These are phyloP conservation scores for Bucorvus abyssinicus DNA, from an alignment of 2,797 vertebrate species.

Conservation along the genomic window DNA sequence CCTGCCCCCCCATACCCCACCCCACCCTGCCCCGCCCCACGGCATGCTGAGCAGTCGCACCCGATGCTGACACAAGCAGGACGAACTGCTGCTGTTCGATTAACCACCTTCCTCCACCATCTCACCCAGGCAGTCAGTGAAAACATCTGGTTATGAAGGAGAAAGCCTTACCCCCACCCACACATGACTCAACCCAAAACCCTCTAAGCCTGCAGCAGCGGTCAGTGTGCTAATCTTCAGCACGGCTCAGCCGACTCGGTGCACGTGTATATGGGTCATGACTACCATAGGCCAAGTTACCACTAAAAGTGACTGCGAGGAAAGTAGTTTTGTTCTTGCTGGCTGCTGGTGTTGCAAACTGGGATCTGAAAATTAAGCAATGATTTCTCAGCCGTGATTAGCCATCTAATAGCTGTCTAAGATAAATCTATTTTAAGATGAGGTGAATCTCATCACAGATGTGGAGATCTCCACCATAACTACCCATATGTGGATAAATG, in stretches of 20 bases:
- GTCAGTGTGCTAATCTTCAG: not conserved
- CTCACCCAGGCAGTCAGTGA: not conserved
- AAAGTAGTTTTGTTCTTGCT: not conserved
- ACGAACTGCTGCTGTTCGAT: fast-evolving
- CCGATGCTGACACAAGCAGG: not conserved
- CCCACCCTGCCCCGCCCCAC: not conserved
- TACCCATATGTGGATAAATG: not conserved
- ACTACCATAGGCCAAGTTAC: not conserved
- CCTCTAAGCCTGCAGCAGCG: not conserved
- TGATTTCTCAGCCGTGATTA: not conserved
- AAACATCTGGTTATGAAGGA: not conserved
- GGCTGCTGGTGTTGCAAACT: not conserved
- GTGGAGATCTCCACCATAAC: not conserved
- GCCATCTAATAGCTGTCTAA: not conserved
- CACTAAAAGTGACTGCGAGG: not conserved
- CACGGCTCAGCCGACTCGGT: not conserved
- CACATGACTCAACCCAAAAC: not conserved
- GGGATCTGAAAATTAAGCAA: not conserved
- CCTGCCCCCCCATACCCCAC: fast-evolving
- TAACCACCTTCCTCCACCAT: not conserved
- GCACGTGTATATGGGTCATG: fast-evolving
- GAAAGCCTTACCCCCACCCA: not conserved
- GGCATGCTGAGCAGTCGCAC: not conserved
- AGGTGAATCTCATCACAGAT: not conserved
- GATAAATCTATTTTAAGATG: not conserved